phyloP scores from a whole-genome alignment of 2,113 vertebrate species.

The Cettia cetti region DNA sequence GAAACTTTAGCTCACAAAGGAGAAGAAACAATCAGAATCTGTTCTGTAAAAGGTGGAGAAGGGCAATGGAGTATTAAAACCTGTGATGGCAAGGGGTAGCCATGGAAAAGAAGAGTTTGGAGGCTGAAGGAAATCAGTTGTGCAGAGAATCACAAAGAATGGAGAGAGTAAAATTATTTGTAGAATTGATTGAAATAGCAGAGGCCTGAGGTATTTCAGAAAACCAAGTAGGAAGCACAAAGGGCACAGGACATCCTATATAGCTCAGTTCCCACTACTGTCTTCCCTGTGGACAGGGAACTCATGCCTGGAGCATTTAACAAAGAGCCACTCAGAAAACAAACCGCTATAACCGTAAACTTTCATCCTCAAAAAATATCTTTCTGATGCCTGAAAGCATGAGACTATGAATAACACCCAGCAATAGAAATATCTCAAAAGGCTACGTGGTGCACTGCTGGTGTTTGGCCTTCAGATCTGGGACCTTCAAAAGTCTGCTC shows the following conservation, averaged over 20 bases:
- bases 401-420: not conserved
- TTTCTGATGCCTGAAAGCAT: not conserved
- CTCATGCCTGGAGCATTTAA: not conserved
- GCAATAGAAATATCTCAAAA: not conserved
- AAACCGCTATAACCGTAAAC: not conserved
- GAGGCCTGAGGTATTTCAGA: not conserved
- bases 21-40: not conserved
- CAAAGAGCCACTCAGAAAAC: not conserved
- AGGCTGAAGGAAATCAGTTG: not conserved
- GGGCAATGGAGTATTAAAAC: not conserved
- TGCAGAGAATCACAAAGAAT: not conserved
- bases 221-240: not conserved
- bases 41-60: not conserved
- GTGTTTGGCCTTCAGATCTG: not conserved
- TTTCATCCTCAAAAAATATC: not conserved
- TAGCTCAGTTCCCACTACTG: not conserved
- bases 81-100: not conserved
- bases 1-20: not conserved
- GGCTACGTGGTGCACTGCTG: not conserved
- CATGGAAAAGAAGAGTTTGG: not conserved
- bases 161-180: not conserved
- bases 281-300: not conserved
- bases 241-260: not conserved
- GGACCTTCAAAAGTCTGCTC: not conserved
- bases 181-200: not conserved